A percentile compares a stretch with the other conserved stretches of the same genome.
These are phyloP conservation scores for Caenorhabditis macrosperma DNA, from an alignment of 2,888 invertebrate species.

Conservation along the genomic window DNA sequence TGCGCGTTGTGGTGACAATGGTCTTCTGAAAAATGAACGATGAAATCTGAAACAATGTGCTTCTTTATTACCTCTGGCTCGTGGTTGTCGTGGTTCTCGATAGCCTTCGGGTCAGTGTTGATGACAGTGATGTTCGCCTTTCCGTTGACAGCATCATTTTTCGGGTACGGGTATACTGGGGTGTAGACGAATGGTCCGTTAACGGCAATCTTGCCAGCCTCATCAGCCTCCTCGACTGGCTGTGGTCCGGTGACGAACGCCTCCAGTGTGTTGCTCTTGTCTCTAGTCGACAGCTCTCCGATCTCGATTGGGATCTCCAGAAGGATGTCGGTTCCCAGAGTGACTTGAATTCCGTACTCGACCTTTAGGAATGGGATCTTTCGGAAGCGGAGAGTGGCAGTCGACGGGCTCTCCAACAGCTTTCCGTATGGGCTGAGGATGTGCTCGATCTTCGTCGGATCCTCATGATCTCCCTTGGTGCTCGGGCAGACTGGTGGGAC, in stretches of 20 bases:
- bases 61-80: slow-evolving; percentile 22
- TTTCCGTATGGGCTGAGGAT: slow-evolving; percentile 60
- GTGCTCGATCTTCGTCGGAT: slow-evolving; percentile 56
- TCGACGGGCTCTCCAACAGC: slow-evolving; percentile 66
- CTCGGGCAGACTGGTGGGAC: slow-evolving; percentile 66
- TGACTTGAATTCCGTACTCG: slow-evolving; percentile 71
- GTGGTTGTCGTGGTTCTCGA: not conserved
- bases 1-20: slow-evolving; percentile 63
- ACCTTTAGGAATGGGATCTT: slow-evolving; percentile 68
- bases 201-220: slow-evolving; percentile 66
- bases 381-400: slow-evolving; percentile 69
- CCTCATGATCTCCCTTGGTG: slow-evolving; percentile 64
- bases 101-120: slow-evolving; percentile 17
- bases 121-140: slow-evolving; percentile 25
- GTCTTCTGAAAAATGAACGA: slow-evolving; percentile 43
- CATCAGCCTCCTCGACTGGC: slow-evolving; percentile 69
- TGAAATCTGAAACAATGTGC: not conserved
- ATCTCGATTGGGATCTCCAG: slow-evolving; percentile 68
- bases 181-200: slow-evolving; percentile 71
- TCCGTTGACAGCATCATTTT: slow-evolving; percentile 36
- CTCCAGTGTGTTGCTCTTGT: slow-evolving; percentile 48
- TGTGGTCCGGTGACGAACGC: slow-evolving; percentile 68
- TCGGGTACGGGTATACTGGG: slow-evolving; percentile 67
- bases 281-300: slow-evolving; percentile 64
- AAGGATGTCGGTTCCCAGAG: slow-evolving; percentile 62